phyloP scores from a whole-genome alignment of 2,113 vertebrate genomes.

The Elachura formosa region DNA sequence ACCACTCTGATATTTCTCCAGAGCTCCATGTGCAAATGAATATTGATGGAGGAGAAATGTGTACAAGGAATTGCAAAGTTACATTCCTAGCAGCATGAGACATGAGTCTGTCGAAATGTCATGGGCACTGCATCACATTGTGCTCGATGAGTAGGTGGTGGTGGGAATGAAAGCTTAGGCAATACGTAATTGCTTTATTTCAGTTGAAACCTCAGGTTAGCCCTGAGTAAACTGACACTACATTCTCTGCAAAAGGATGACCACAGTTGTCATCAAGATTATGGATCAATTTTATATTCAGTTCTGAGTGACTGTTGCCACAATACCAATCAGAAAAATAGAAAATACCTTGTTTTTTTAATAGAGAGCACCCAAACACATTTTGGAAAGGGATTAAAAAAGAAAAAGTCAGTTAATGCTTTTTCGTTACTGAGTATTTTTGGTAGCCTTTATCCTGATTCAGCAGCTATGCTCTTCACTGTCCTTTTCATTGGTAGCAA shows the following conservation, averaged over 20 bases:
- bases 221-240: background rate
- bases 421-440: background rate
- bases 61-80: background rate
- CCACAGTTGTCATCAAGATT: background rate
- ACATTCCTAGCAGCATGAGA: accelerated
- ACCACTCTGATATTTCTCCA: background rate
- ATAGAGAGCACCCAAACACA: background rate
- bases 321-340: background rate
- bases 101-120: background rate
- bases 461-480: background rate
- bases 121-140: accelerated
- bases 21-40: accelerated
- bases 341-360: background rate
- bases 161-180: background rate
- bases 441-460: background rate
- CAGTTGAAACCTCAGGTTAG: background rate
- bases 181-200: background rate
- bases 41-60: background rate
- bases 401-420: background rate
- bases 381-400: background rate
- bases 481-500: background rate
- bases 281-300: background rate
- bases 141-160: accelerated
- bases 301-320: background rate
- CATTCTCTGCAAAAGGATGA: background rate